These are phyloP conservation scores for Cosmopolites sordidus DNA, from an alignment of 2,888 invertebrate genomes.

Conservation along the genomic window DNA sequence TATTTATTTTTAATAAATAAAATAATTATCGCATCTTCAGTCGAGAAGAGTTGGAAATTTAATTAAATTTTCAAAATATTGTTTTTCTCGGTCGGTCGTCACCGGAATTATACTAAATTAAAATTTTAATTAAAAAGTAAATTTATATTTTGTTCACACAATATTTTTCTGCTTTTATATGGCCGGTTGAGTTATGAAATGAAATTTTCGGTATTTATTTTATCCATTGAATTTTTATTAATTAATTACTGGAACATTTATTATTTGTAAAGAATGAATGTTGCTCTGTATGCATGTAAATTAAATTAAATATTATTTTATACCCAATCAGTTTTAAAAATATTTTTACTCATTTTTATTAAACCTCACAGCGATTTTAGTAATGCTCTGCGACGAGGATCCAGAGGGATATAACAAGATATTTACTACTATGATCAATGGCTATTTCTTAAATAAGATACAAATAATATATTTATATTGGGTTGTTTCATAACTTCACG, in stretches of 20 bases:
- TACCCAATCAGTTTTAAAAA: not conserved
- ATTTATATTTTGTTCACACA: constrained; percentile 7
- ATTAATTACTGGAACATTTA: not conserved
- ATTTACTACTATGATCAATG: too few species aligned
- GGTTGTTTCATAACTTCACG: too few species aligned
- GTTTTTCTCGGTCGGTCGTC: constrained; percentile 7
- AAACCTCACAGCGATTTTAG: too few species aligned
- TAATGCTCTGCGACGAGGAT: too few species aligned
- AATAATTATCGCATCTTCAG: constrained; percentile 10
- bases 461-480: too few species aligned
- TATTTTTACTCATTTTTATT: too few species aligned
- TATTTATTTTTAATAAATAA: constrained; percentile 10
- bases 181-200: not conserved
- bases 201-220: constrained; percentile 1
- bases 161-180: not conserved
- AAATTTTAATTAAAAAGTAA: constrained; percentile 14
- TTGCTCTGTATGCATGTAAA: not conserved
- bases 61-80: constrained; percentile 13
- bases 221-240: not conserved
- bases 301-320: not conserved
- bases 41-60: not conserved
- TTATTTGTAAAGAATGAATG: not conserved
- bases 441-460: too few species aligned
- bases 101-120: constrained; percentile 11
- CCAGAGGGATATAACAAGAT: too few species aligned